A percentile compares a stretch with the other conserved stretches of the same genome.
Evolutionary conservation across 2,113 vertebrate species (phyloP).

Genomic region (Anolis sagrei): DNA sequence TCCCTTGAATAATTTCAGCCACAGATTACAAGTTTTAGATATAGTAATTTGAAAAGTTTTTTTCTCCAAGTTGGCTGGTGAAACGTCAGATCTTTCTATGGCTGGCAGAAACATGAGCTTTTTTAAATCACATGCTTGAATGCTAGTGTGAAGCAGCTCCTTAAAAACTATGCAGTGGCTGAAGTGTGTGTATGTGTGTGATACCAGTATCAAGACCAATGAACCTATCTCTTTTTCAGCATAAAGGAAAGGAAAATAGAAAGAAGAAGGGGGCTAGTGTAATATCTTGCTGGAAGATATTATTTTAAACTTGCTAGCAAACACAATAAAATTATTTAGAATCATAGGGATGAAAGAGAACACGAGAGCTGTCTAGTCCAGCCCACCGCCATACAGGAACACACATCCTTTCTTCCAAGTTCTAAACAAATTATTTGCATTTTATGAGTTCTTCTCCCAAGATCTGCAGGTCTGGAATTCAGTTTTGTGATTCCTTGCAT

Average conservation of each 20-base stretch:
- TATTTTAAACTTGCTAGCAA: neutral
- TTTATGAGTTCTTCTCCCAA: neutral
- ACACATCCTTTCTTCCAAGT: neutral
- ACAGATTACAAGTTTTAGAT: conserved; percentile 5
- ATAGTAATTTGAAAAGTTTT: conserved; percentile 20
- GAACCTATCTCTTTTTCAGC: neutral
- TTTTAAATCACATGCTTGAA: conserved; percentile 25
- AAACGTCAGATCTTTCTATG: conserved; percentile 11
- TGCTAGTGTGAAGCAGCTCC: conserved; percentile 25
- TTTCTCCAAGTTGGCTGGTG: conserved; percentile 21
- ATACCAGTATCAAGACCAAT: neutral
- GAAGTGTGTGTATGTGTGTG: neutral
- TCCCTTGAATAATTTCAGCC: conserved; percentile 7
- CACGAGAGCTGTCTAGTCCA: too few species aligned
- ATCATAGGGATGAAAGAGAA: too few species aligned
- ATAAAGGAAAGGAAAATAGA: neutral
- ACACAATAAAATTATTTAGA: neutral
- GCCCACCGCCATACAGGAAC: too few species aligned
- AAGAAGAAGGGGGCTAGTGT: neutral
- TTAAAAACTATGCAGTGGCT: conserved; percentile 33
- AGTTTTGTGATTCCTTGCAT: neutral
- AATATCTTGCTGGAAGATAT: neutral
- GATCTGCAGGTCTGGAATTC: neutral
- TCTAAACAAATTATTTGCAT: neutral
- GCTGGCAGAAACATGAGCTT: conserved; percentile 50